A percentile compares a stretch with the other conserved stretches of the same genome.
Evolutionary conservation across 2,888 invertebrate species (phyloP).

Genomic region (Blastobasis lacticolella): DNA sequence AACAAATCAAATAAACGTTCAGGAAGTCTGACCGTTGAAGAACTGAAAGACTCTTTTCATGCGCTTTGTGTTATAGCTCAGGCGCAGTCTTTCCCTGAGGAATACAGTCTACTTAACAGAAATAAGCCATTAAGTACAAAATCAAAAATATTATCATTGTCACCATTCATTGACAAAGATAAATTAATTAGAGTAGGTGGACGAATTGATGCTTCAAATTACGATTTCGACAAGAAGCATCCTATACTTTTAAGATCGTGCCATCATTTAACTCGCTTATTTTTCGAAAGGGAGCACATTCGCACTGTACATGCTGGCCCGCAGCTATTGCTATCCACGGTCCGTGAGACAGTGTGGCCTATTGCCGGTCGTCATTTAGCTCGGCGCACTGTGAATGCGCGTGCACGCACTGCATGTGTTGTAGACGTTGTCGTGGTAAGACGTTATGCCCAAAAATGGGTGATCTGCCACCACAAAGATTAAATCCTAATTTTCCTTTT

Average conservation of each 20-base stretch:
- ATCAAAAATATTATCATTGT: slow-evolving; percentile 4
- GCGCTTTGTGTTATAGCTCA: neutral
- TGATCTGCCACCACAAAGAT: slow-evolving; percentile 4
- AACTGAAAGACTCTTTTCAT: neutral
- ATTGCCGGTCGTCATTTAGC: slow-evolving; percentile 3
- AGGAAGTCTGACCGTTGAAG: neutral
- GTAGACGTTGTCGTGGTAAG: slow-evolving; percentile 8
- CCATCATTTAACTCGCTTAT: neutral
- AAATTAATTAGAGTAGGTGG: slow-evolving; percentile 15
- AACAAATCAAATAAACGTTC: neutral
- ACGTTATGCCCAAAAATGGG: slow-evolving; percentile 8
- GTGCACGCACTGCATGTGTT: slow-evolving; percentile 10
- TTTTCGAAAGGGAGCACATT: neutral
- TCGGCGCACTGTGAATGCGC: slow-evolving; percentile 7
- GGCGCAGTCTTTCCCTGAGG: neutral
- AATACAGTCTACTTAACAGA: neutral
- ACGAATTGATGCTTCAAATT: slow-evolving; percentile 11
- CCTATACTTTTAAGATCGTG: neutral
- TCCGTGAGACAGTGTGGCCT: slow-evolving; percentile 4
- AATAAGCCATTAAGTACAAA: slow-evolving; percentile 1
- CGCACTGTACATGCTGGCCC: slow-evolving; percentile 3
- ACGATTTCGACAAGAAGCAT: slow-evolving; percentile 3
- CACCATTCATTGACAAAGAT: slow-evolving; percentile 8
- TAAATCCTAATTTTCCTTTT: slow-evolving; percentile 5
- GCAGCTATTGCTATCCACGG: slow-evolving; percentile 2